phyloP scores from a whole-genome alignment of 23 tunicate species.

The Ciona savignyi region DNA sequence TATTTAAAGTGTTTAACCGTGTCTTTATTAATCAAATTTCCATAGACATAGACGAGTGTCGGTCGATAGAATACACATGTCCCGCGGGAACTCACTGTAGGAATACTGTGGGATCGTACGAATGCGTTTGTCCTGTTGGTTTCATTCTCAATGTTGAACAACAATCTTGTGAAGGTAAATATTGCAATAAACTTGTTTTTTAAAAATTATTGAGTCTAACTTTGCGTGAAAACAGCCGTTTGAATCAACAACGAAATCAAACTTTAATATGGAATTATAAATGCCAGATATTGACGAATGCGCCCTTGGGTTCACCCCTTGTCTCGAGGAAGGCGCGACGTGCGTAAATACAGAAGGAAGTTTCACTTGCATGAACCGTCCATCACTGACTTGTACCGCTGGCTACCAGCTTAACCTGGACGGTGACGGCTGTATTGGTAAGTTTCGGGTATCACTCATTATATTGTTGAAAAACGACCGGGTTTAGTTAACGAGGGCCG shows the following conservation, averaged over 20 bases:
- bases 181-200: no score
- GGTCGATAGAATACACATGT: slow-evolving; percentile 58
- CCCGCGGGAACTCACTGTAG: slow-evolving; percentile 59
- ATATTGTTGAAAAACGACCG: not conserved
- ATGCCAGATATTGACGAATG: slow-evolving; percentile 74
- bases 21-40: not conserved
- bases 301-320: slow-evolving; percentile 11
- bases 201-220: no score
- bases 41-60: slow-evolving; percentile 94
- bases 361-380: slow-evolving; percentile 47
- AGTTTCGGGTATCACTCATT: not conserved
- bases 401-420: slow-evolving; percentile 41
- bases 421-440: slow-evolving; percentile 24
- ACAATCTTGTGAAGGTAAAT: slow-evolving; percentile 6
- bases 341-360: slow-evolving; percentile 84
- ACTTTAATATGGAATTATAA: not conserved
- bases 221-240: no score
- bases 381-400: slow-evolving; percentile 28
- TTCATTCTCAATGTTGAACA: slow-evolving; percentile 5
- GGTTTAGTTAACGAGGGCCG: not conserved
- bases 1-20: no score
- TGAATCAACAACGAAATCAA: not conserved
- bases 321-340: slow-evolving; percentile 30
- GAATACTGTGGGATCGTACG: slow-evolving; percentile 79
- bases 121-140: slow-evolving; percentile 75